phyloP scores from a whole-genome alignment of 2,113 vertebrate species.

The Bombycilla garrulus region DNA sequence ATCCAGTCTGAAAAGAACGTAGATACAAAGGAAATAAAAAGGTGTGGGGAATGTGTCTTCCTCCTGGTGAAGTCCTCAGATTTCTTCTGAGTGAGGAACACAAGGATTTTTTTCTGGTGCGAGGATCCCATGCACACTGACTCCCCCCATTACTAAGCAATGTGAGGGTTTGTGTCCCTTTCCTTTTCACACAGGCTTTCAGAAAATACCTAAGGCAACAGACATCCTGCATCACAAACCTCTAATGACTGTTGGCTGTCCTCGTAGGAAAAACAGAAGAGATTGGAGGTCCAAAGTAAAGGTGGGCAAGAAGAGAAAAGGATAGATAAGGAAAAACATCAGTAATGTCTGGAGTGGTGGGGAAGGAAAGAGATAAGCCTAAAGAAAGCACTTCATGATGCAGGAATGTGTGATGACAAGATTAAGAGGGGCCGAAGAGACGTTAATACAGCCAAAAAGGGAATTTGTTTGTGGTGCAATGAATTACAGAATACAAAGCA shows the following conservation, averaged over 20 bases:
- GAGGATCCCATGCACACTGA: not conserved
- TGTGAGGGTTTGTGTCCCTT: not conserved
- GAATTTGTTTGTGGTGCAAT: not conserved
- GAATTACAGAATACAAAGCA: not conserved
- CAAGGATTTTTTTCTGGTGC: not conserved
- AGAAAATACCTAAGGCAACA: not conserved
- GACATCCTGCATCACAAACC: not conserved
- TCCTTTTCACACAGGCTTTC: not conserved
- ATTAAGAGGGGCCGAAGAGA: not conserved
- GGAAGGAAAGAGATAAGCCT: not conserved
- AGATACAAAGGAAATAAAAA: not conserved
- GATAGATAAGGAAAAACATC: not conserved
- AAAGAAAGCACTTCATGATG: not conserved
- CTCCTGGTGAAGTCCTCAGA: not conserved
- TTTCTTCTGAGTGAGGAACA: not conserved
- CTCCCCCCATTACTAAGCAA: not conserved
- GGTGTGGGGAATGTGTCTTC: not conserved
- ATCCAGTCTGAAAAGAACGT: not conserved
- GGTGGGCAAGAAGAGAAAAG: not conserved
- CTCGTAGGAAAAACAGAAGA: not conserved
- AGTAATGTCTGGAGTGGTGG: not conserved
- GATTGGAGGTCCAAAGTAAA: not conserved
- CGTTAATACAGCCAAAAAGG: not conserved
- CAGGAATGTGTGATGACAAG: not conserved
- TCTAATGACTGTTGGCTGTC: not conserved